A percentile compares a stretch with the other conserved stretches of the same genome.
These are phyloP conservation scores for Notarius quadriscutis DNA, from an alignment of 2,113 vertebrate species.

Conservation along the genomic window DNA sequence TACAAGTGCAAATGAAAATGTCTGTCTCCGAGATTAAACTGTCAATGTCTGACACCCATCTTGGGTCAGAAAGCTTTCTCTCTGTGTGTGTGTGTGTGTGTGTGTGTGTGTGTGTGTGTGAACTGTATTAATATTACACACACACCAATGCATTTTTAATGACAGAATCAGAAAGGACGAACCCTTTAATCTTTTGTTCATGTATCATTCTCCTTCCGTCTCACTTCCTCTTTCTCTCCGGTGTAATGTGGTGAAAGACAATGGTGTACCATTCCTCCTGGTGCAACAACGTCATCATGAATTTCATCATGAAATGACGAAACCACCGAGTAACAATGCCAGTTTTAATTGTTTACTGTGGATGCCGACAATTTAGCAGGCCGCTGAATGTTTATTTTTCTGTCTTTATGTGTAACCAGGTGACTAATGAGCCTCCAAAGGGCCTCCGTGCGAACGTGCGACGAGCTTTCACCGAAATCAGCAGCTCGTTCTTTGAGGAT, in stretches of 20 bases:
- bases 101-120: constrained; percentile 4
- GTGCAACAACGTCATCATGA: too few species aligned
- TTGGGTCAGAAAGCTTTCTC: too few species aligned
- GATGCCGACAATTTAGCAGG: not conserved
- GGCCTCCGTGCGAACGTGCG: constrained; percentile 78
- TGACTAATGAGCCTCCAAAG: constrained; percentile 81
- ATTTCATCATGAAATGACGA: too few species aligned
- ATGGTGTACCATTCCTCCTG: too few species aligned
- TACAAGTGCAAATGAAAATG: not conserved
- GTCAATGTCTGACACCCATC: not conserved
- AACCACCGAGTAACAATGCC: not conserved
- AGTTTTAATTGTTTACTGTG: not conserved
- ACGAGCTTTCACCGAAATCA: constrained; percentile 78
- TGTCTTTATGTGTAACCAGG: constrained; percentile 56
- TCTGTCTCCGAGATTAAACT: not conserved
- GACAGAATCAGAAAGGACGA: not conserved
- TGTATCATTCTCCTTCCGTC: not conserved
- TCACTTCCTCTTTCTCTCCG: too few species aligned
- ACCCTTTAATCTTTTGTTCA: not conserved
- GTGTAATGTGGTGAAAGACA: not conserved
- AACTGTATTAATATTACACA: not conserved
- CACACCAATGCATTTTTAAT: not conserved
- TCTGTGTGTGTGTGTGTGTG: not conserved
- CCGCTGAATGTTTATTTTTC: not conserved
- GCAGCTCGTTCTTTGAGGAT: constrained; percentile 74